phyloP scores from a whole-genome alignment of 1,140 invertebrate genomes.

The Macrocentrus cingulum region DNA sequence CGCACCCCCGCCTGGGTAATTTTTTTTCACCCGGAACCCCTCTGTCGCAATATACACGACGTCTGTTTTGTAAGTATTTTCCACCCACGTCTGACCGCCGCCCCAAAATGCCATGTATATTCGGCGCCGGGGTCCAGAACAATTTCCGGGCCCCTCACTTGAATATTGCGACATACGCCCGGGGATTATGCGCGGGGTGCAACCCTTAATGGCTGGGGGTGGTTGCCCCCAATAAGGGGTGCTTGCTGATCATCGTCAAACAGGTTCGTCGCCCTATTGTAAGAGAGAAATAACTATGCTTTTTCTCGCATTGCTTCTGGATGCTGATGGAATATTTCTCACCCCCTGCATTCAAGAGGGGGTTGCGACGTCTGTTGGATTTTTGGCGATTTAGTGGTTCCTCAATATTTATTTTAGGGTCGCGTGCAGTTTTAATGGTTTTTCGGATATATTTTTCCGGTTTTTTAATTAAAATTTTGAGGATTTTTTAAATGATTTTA shows the following conservation, averaged over 20 bases:
- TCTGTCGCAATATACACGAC: too few relatives aligned
- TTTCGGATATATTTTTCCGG: too few relatives aligned
- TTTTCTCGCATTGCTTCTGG: background rate
- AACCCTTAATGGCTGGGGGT: slow-evolving; percentile 29
- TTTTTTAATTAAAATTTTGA: too few relatives aligned
- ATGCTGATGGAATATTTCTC: too few relatives aligned
- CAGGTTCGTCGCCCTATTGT: slow-evolving; percentile 12
- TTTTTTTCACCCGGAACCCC: slow-evolving; percentile 18
- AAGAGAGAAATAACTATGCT: slow-evolving; percentile 2
- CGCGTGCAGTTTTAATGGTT: too few relatives aligned
- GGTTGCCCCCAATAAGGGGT: background rate
- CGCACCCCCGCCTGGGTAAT: slow-evolving; percentile 29
- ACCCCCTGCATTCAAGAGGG: too few relatives aligned
- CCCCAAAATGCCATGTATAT: slow-evolving; percentile 25
- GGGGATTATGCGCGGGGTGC: slow-evolving; percentile 29
- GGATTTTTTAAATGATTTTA: too few relatives aligned
- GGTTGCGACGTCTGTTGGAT: background rate
- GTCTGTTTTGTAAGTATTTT: slow-evolving; percentile 38
- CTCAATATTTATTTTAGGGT: too few relatives aligned
- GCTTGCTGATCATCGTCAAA: background rate
- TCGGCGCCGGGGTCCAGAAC: slow-evolving; percentile 18
- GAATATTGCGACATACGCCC: slow-evolving; percentile 33
- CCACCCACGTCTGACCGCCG: slow-evolving; percentile 24
- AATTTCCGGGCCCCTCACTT: slow-evolving; percentile 17
- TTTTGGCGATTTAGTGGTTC: too few relatives aligned